phyloP scores from a whole-genome alignment of 2,113 vertebrate genomes.

The Sapajus apella region DNA sequence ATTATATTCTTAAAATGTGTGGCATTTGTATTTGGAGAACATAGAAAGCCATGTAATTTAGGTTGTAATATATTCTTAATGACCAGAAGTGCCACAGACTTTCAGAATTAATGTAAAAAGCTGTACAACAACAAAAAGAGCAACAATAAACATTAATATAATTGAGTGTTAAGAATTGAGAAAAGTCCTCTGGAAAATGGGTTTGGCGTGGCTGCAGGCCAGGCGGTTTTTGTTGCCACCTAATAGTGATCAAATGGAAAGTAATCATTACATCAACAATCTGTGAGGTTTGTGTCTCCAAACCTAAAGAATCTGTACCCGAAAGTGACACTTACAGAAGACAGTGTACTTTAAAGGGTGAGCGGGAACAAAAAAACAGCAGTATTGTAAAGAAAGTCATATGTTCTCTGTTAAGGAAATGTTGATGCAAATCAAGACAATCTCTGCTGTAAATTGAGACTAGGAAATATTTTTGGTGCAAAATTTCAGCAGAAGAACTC shows the following conservation, averaged over 20 bases:
- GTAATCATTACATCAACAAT: neutral
- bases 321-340: neutral
- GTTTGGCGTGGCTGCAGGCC: neutral
- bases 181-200: neutral
- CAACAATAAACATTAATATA: neutral
- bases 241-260: neutral
- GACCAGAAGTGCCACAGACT: neutral
- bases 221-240: neutral
- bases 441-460: neutral
- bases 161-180: neutral
- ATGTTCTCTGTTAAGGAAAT: neutral
- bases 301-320: neutral
- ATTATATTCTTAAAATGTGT: neutral
- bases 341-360: neutral
- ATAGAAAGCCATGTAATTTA: neutral
- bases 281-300: neutral
- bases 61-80: slow-evolving; percentile 9
- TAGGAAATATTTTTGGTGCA: neutral
- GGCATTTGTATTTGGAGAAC: neutral
- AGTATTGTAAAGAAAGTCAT: neutral
- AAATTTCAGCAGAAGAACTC: neutral
- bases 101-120: neutral
- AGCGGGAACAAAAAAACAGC: neutral
- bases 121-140: neutral
- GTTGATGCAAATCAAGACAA: neutral